phyloP scores from a whole-genome alignment of 2,113 vertebrate species.

The Eptesicus fuscus region DNA sequence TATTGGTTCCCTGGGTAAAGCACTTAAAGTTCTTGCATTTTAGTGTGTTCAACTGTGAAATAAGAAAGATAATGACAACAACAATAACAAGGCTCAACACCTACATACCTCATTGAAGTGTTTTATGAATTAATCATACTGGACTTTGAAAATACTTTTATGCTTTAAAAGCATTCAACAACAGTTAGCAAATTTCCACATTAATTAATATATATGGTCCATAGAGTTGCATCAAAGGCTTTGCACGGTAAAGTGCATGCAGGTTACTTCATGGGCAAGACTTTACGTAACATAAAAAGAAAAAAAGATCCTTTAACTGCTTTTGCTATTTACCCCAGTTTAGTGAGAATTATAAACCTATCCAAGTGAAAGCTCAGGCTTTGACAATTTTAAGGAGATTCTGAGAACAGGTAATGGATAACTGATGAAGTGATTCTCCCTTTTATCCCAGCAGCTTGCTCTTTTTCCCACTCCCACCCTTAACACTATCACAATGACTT shows the following conservation, averaged over 20 bases:
- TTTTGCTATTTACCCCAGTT: not conserved
- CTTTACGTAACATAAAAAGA: not conserved
- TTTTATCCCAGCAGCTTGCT: not conserved
- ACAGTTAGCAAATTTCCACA: not conserved
- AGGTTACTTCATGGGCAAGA: not conserved
- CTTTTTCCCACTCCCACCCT: not conserved
- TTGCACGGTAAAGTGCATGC: not conserved
- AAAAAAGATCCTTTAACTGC: not conserved
- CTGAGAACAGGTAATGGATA: not conserved
- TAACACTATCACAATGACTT: not conserved
- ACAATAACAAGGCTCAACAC: not conserved
- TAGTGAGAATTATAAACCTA: not conserved
- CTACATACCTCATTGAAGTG: not conserved
- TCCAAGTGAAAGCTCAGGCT: not conserved
- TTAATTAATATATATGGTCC: not conserved
- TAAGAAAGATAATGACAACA: conserved; percentile 36
- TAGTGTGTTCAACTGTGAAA: conserved; percentile 23
- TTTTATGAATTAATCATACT: conserved; percentile 26
- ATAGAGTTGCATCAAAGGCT: not conserved
- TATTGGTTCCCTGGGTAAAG: not conserved
- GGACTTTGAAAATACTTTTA: not conserved
- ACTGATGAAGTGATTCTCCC: not conserved
- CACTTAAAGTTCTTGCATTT: not conserved
- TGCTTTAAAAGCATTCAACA: not conserved
- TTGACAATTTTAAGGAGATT: not conserved